A percentile compares a stretch with the other conserved stretches of the same genome.
Conservation (phyloP, 2,113 vertebrate genomes). For the Epinephelus cyanopodus region DNA sequence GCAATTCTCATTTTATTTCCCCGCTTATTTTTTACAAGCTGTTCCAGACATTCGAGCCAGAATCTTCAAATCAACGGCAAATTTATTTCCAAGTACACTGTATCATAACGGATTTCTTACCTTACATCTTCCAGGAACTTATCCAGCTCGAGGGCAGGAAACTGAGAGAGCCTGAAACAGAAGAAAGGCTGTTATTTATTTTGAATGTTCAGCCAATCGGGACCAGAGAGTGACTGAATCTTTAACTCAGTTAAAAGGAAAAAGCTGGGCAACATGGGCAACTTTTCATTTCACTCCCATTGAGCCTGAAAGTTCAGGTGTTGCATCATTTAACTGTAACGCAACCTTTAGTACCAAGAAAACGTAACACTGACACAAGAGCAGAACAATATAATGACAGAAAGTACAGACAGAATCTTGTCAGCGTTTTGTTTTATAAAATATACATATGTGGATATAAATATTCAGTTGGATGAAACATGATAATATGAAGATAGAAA, state of each 20-base stretch:
- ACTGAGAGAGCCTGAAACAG: conserved; percentile 92
- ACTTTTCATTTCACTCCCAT: not conserved
- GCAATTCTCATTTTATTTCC: not conserved
- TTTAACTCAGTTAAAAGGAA: not conserved
- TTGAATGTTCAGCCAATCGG: not conserved
- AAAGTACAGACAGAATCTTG: not conserved
- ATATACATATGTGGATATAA: not conserved
- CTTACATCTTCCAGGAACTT: conserved; percentile 99
- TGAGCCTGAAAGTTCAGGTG: not conserved
- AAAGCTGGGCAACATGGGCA: not conserved
- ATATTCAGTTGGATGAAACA: not conserved
- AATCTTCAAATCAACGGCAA: not conserved
- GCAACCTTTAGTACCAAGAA: not conserved
- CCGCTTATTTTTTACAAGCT: not conserved
- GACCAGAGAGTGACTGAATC: not conserved
- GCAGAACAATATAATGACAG: not conserved
- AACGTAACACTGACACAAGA: not conserved
- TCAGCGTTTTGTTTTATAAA: not conserved
- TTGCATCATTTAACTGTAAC: not conserved
- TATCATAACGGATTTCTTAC: conserved; percentile 74
- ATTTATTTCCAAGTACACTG: not conserved
- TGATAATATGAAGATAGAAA: not conserved
- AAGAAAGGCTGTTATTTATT: not conserved
- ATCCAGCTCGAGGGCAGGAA: conserved; percentile 96
- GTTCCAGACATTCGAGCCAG: not conserved